Evolutionary conservation across 2,797 vertebrate genomes (phyloP).

Genomic region (Urosaurus nigricauda): DNA sequence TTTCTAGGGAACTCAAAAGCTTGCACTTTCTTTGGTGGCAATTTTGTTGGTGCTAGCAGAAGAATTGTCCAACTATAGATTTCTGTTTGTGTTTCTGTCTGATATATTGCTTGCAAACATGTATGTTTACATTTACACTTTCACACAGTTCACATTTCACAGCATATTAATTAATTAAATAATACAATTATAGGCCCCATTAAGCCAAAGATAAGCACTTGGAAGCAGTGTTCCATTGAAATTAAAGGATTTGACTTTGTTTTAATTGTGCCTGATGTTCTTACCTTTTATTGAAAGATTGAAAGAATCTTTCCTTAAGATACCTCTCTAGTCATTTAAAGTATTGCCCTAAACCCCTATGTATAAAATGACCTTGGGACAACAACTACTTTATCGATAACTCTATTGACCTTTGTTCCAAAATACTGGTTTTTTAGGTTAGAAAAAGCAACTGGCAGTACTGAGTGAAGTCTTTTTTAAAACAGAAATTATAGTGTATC

Average conservation of each 20-base stretch:
- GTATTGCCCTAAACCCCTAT: not conserved
- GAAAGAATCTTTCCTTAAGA: no score
- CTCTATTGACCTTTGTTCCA: conserved; percentile 67
- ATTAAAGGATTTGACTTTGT: not conserved
- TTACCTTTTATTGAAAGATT: not conserved
- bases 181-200: not conserved
- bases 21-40: not conserved
- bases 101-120: not conserved
- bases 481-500: conserved; percentile 71
- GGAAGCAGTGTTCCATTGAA: not conserved
- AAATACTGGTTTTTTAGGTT: conserved; percentile 61
- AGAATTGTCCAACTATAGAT: not conserved
- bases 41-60: not conserved
- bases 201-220: not conserved
- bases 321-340: conserved; percentile 36
- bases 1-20: not conserved
- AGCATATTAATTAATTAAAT: no score
- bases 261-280: not conserved
- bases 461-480: conserved; percentile 61
- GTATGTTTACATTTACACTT: not conserved
- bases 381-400: conserved; percentile 52
- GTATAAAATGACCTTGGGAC: conserved; percentile 28
- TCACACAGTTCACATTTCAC: not conserved
- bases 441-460: not conserved
- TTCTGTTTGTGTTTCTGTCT: not conserved